phyloP scores from a whole-genome alignment of 2,888 invertebrate genomes.

The Rhopalosiphum nymphaeae region DNA sequence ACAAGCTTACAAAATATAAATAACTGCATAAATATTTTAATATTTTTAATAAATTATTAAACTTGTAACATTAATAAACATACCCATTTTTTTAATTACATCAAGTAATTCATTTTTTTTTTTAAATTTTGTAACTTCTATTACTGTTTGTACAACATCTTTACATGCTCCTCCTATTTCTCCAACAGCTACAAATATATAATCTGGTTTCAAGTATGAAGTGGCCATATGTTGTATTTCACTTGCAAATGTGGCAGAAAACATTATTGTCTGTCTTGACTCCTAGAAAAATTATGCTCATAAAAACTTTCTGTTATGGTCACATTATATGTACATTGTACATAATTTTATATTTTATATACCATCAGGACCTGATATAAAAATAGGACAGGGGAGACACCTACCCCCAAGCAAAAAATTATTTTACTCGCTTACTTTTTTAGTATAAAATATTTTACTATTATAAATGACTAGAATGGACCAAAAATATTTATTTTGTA shows the following conservation, averaged over 20 bases:
- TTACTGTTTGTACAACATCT: conserved; percentile 87
- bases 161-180: conserved; percentile 92
- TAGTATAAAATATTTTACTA: too few species aligned
- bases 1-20: background rate
- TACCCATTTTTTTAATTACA: conserved; percentile 74
- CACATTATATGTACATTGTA: background rate
- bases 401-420: too few species aligned
- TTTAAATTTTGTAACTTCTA: conserved; percentile 78
- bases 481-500: too few species aligned
- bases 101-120: conserved; percentile 83
- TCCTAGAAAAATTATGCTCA: conserved; percentile 45
- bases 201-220: conserved; percentile 79
- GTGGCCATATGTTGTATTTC: conserved; percentile 85
- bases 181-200: conserved; percentile 90
- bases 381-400: too few species aligned
- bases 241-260: conserved; percentile 82
- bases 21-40: background rate
- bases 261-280: conserved; percentile 79
- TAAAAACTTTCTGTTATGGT: background rate
- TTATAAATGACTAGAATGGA: too few species aligned
- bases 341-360: background rate
- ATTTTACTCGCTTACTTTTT: too few species aligned
- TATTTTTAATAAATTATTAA: background rate
- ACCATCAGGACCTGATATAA: too few species aligned
- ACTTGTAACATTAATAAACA: background rate